phyloP scores from a whole-genome alignment of 2,113 vertebrate species.

The Campylomormyrus numenius region DNA sequence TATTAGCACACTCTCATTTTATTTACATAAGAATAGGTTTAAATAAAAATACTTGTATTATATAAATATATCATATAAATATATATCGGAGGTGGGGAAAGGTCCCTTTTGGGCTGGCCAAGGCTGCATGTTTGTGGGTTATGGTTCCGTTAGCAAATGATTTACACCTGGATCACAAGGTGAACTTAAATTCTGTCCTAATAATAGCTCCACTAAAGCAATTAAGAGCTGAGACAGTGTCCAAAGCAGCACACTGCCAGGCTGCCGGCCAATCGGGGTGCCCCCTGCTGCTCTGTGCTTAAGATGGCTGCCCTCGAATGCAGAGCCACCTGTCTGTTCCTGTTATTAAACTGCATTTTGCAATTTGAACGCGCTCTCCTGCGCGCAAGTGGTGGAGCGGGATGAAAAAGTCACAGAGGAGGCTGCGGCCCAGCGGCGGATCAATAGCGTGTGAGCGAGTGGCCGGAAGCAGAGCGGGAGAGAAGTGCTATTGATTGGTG shows the following conservation, averaged over 20 bases:
- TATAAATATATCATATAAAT: not conserved
- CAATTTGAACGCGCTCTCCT: not conserved
- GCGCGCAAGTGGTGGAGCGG: not conserved
- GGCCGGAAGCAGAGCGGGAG: not conserved
- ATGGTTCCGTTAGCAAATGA: not conserved
- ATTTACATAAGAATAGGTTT: not conserved
- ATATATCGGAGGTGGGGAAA: not conserved
- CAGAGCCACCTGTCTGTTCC: not conserved
- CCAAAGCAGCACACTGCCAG: not conserved
- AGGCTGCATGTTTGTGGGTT: not conserved
- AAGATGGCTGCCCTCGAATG: not conserved
- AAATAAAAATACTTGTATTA: not conserved
- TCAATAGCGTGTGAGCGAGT: not conserved
- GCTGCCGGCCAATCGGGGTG: not conserved
- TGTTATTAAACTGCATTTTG: not conserved
- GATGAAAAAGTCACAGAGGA: not conserved
- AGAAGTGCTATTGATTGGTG: not conserved
- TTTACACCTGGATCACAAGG: conserved; percentile 3
- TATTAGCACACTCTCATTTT: not conserved
- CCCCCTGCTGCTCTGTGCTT: not conserved
- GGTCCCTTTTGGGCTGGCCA: not conserved
- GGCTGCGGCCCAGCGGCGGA: not conserved
- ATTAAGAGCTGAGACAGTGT: not conserved
- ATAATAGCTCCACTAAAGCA: not conserved
- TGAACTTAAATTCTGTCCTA: not conserved